Evolutionary conservation across 2,888 invertebrate genomes (phyloP).

Genomic region (Theristus sp.): DNA sequence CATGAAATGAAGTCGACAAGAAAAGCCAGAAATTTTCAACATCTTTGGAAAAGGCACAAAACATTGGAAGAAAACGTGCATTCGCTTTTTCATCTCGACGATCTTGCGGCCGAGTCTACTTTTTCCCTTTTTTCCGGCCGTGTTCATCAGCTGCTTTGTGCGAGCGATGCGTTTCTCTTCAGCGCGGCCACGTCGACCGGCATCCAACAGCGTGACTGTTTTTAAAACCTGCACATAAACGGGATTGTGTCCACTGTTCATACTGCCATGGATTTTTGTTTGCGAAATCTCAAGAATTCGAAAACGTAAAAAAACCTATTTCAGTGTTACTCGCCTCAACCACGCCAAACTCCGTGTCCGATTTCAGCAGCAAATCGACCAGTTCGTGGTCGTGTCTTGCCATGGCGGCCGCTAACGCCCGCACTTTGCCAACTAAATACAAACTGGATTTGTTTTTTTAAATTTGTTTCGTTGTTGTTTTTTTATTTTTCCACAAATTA

Average conservation of each 20-base stretch:
- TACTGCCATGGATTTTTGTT: not conserved
- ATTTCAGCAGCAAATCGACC: not conserved
- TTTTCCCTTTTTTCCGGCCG: constrained; percentile 4
- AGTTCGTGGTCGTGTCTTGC: constrained; percentile 1
- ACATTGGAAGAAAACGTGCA: too few species aligned
- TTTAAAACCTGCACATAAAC: not conserved
- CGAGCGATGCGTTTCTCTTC: constrained; percentile 2
- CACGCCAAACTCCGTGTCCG: not conserved
- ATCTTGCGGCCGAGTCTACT: not conserved
- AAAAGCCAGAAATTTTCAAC: too few species aligned
- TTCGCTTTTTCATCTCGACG: constrained; percentile 1
- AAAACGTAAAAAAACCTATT: too few species aligned
- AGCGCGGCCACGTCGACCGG: not conserved
- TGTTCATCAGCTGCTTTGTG: not conserved
- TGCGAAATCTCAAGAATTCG: not conserved
- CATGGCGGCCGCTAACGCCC: constrained; percentile 1
- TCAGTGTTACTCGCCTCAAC: constrained; percentile 1
- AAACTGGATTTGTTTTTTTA: too few species aligned
- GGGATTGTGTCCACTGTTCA: not conserved
- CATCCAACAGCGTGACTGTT: not conserved
- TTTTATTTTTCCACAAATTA: not conserved
- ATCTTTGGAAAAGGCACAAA: too few species aligned
- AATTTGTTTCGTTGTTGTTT: not conserved
- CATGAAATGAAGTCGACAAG: too few species aligned
- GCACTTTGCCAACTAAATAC: not conserved